Base-by-base conservation (phyloP, 2,797 vertebrate species). In the Phylloscopus collybita region DNA sequence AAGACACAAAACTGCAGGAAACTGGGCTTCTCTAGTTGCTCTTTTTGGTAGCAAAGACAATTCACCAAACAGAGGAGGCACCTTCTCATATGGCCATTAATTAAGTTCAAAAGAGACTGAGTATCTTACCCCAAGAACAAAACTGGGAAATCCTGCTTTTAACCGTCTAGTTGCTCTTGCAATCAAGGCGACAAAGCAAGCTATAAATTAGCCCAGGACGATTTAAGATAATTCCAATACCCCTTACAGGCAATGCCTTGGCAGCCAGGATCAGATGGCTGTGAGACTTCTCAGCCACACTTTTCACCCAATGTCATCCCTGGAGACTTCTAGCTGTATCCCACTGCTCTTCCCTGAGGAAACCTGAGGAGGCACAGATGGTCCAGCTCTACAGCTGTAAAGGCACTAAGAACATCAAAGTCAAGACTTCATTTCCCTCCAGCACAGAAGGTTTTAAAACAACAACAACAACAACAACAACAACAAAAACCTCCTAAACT, bases 351-450 rank as follows among this genome's bases (percentile, higher is more conserved):
- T 93, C 86, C 72, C 67, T 45, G 45, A 82, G 25, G 66, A 92
- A 94, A 81, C 30, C 40, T 80, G 76, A 66, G 56, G 59, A 81
- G 34, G 49, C 66, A 86, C 76, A 76, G 67, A 91, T 91, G 80
- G 73, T 86, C 56, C 90, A 56, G 15, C 22, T 79, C 34, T 73
- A 80, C 42, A 86, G 70, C 85, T 90, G 34, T 81, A 93, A 94
- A 70, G 62, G 44, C 56, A 60, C 45, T 75, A n/a, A 86, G 92
- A 84, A 95, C 73, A 94, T 88, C 91, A 93, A 95, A 96, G 91
- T 76, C 76, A 95, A 90, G 70, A 67, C 30, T 92, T 92, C 30
- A 82, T 94, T 96, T 94, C 80, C 88, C 80, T 87, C 53, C 57
- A 82, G 57, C 83, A 92, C 64, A 88, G 80, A 73, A 74, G 67